Evolutionary conservation across 2,113 vertebrate genomes (phyloP), one percentile per base, ranked within the genome.

Genomic region (Neolamprologus longior): DNA sequence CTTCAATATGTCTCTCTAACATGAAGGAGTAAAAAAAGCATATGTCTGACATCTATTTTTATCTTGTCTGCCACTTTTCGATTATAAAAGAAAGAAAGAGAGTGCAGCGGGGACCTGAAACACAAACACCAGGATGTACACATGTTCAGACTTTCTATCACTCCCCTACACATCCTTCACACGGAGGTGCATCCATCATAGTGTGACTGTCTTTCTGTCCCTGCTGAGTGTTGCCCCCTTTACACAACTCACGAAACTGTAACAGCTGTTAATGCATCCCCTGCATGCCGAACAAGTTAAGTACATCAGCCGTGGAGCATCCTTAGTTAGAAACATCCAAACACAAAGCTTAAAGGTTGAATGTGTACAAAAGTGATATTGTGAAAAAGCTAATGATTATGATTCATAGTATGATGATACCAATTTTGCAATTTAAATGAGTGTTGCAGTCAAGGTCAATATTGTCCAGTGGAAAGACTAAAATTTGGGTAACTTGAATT

Each of bases 41-140:
- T 73, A 9, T 13, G 73, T 80, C 83, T 78, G 54, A 84, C 7
- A 21, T 31, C 91, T 95, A 93, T 95, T 95, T 95, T 93, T 89
- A 95, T 90, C 89, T 85, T 21, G 90, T 94, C 93, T 94, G 90
- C 84, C 94, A 93, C 89, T 93, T 92, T 92, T 94, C 19, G 21
- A 78, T 90, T 35, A 35, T n/a, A 37, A 3, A 66, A 61, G 84
- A 35, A 35, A 85, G 68, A 85, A 82, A 78, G 80, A 5, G 86
- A 88, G 87, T 86, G 61, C 84, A 89, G 86, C 40, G 57, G 83
- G 81, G 21, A 87, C 84, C 54, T 80, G 54, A 86, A 28, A 88
- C 85, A 80, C 11, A 86, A 66, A 88, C 79, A 91, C 54, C 61
- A 80, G 83, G 47, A 88, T 82, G 78, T 82, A 86, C 81, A 76